Evolutionary conservation across 2,797 vertebrate genomes (phyloP), one percentile per base, ranked within the genome.

Genomic region (Enteromius treurensis): DNA sequence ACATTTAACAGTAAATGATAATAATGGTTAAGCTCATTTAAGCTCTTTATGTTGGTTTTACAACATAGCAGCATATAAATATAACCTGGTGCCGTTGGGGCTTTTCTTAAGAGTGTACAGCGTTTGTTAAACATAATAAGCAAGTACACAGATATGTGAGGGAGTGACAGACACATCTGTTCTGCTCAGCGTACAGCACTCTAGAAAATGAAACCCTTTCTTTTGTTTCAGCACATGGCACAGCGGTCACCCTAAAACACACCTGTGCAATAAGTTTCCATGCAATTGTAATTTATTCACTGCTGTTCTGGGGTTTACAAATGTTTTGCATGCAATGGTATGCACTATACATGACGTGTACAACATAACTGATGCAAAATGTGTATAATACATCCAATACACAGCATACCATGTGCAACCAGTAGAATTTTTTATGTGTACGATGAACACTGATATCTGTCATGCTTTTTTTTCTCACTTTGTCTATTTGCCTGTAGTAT

Each of bases 221-320:
- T 69, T 47, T 84, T 84, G 70, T 84, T 84, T 37, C 78, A 65
- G 60, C 47, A 80, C 83, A 80, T 84, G 77, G 77, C 83, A 45
- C 23, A 55, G 60, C 10, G 60, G 60, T 65, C 23, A 42, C 70
- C 53, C 75, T 29, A 51, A 51, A 29, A 77, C 32, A 77, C 74
- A 80, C 78, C 78, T 80, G 78, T 80, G 64, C 21, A 19, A 17
- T 40, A 69, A 42, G 78, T 80, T 53, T 17, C n/a, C 19, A 26
- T n/a, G 45, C 21, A 55, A 79, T 21, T 78, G 60, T 47, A 49
- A 65, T 64, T 78, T 19, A 77, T 64, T 64, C 76, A 45, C n/a
- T 47, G 37, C 15, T 64, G 6, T 79, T 67, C 21, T 40, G 29
- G 13, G 5, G 67, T 79, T 79, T 47, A 21, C 13, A 37, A 19